Evolutionary conservation across 2,797 vertebrate genomes (phyloP).

Genomic region (Oreortyx pictus): DNA sequence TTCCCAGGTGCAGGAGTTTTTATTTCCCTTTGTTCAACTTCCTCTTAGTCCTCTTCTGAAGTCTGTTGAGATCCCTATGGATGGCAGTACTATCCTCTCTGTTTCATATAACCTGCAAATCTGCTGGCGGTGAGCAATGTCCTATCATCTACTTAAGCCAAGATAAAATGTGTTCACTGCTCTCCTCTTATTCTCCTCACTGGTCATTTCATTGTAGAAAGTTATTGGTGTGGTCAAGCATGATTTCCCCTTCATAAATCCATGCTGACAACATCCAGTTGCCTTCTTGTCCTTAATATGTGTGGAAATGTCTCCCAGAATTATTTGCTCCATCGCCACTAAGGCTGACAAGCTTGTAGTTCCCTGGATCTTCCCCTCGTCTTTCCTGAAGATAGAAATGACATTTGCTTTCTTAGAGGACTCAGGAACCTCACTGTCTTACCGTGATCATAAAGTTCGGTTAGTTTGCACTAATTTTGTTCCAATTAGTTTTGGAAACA

Average conservation of each 20-base stretch:
- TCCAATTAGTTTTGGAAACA: not conserved
- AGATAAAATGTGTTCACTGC: not conserved
- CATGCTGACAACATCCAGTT: not conserved
- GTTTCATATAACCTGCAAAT: not conserved
- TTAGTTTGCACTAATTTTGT: not conserved
- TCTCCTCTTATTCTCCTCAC: not conserved
- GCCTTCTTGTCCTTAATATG: not conserved
- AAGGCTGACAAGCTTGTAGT: not conserved
- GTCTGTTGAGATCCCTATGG: not conserved
- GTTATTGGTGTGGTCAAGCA: not conserved
- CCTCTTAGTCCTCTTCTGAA: not conserved
- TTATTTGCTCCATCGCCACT: not conserved
- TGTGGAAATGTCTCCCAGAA: not conserved
- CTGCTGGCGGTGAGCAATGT: not conserved
- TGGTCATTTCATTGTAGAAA: not conserved
- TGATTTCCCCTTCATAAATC: not conserved
- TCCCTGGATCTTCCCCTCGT: not conserved
- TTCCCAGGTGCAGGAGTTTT: not conserved
- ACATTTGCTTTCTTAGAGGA: not conserved
- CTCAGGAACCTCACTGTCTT: not conserved
- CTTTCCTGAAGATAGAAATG: not conserved
- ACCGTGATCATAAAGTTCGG: not conserved
- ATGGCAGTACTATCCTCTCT: not conserved
- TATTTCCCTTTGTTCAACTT: not conserved
- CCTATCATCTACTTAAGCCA: not conserved